phyloP scores from a whole-genome alignment of 2,888 invertebrate species.

The Amphipoea lucens region DNA sequence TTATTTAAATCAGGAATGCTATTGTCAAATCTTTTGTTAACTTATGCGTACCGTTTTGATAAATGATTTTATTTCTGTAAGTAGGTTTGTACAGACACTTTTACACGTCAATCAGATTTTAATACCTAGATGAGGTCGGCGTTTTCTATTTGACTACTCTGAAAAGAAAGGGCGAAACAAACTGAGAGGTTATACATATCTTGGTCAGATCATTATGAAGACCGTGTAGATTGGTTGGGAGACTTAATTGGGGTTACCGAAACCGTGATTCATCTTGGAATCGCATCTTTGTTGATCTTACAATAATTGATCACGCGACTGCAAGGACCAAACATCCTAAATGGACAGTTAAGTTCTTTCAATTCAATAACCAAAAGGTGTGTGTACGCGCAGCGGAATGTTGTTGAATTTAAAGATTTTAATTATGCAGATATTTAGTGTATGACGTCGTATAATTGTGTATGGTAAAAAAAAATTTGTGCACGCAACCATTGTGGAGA shows the following conservation, averaged over 20 bases:
- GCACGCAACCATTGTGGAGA: too few species aligned
- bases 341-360: neutral
- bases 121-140: neutral
- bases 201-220: neutral
- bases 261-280: neutral
- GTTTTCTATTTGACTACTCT: neutral
- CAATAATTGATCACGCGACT: neutral
- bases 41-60: neutral
- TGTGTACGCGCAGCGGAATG: too few species aligned
- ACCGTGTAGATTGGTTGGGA: neutral
- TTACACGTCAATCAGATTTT: neutral
- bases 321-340: neutral
- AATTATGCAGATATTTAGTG: too few species aligned
- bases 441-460: too few species aligned
- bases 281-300: neutral
- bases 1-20: neutral
- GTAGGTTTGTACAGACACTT: neutral
- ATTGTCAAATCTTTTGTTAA: neutral
- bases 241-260: neutral
- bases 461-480: too few species aligned
- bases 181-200: neutral
- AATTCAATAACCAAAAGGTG: constrained; percentile 50
- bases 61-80: neutral
- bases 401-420: too few species aligned
- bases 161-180: neutral